These are phyloP conservation scores for Noctilio leporinus DNA, from an alignment of 2,113 vertebrate genomes.

Conservation along the genomic window DNA sequence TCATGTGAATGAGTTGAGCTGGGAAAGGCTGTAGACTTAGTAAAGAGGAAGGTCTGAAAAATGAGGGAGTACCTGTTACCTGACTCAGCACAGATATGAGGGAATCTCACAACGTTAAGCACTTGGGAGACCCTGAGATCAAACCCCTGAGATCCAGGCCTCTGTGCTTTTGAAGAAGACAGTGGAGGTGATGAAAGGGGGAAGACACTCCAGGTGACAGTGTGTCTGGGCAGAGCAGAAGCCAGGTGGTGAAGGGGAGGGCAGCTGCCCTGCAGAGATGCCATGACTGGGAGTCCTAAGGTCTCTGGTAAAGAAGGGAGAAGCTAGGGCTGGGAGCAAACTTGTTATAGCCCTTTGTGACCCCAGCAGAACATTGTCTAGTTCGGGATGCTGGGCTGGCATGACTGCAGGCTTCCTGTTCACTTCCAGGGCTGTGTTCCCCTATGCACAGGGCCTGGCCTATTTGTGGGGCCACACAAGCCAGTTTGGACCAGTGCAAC, in stretches of 20 bases:
- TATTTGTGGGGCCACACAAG: neutral
- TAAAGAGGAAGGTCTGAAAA: neutral
- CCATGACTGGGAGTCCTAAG: neutral
- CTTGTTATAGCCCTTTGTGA: neutral
- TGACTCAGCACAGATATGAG: neutral
- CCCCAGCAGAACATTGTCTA: fast-evolving
- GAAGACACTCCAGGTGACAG: neutral
- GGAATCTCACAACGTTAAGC: neutral
- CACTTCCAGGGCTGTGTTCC: neutral
- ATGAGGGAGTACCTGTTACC: fast-evolving
- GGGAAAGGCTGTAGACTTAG: neutral
- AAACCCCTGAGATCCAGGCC: neutral
- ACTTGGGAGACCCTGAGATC: neutral
- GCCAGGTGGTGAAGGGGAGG: too few species aligned
- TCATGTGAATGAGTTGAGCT: neutral
- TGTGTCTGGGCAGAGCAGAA: neutral
- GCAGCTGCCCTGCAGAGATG: neutral
- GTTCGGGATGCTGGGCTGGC: neutral
- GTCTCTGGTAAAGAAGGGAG: neutral
- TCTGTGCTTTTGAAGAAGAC: neutral
- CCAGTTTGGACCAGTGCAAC: neutral
- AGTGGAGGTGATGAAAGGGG: too few species aligned
- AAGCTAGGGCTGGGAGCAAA: neutral
- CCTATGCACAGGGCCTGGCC: neutral
- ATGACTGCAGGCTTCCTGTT: neutral